phyloP scores from a whole-genome alignment of 1,140 invertebrate species.

The Leptopilina boulardi region DNA sequence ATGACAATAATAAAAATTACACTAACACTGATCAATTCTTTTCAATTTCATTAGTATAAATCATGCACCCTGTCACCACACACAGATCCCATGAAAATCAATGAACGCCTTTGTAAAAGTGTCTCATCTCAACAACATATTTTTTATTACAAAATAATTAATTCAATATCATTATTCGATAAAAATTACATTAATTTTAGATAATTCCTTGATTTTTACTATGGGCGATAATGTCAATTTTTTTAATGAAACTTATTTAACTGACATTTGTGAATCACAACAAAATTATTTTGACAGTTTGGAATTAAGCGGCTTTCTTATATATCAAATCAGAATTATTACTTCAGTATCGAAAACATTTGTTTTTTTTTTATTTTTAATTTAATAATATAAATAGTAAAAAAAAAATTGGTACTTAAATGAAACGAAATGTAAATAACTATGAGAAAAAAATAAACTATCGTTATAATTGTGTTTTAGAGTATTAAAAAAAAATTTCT shows the following conservation, averaged over 20 bases:
- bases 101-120: conserved; percentile 6
- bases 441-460: not conserved
- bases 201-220: not conserved
- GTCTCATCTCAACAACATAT: not conserved
- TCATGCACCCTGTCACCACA: not conserved
- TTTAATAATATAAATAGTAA: too few species aligned
- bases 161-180: not conserved
- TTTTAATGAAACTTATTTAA: too few species aligned
- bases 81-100: conserved; percentile 35
- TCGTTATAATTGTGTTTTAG: not conserved
- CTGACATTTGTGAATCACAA: not conserved
- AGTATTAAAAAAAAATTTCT: not conserved
- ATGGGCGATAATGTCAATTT: not conserved
- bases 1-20: not conserved
- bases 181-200: not conserved
- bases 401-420: too few species aligned
- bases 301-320: not conserved
- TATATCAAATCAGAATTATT: not conserved
- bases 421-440: too few species aligned
- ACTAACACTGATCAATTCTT: not conserved
- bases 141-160: conserved; percentile 7
- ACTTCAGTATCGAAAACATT: not conserved
- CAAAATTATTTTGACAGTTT: conserved; percentile 35
- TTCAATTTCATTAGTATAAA: not conserved
- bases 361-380: not conserved